phyloP scores from a whole-genome alignment of 2,797 vertebrate genomes.

The Sebastes steindachneri region DNA sequence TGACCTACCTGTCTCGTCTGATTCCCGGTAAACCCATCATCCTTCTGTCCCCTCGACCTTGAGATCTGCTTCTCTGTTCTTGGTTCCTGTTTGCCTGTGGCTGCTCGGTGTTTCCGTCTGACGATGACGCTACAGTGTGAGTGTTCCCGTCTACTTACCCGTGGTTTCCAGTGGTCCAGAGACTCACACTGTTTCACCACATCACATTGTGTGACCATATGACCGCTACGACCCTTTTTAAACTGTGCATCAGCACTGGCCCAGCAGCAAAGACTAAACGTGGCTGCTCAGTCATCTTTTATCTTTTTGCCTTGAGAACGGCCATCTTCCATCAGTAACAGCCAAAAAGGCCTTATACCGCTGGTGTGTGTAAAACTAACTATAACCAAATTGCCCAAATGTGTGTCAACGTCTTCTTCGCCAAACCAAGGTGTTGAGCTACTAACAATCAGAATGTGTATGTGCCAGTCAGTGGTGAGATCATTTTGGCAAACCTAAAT shows the following conservation, averaged over 20 bases:
- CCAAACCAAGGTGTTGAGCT: slow-evolving; percentile 1
- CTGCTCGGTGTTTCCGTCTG: neutral
- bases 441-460: slow-evolving; percentile 13
- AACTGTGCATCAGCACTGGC: too few relatives aligned
- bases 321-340: neutral
- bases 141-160: too few relatives aligned
- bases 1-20: too few relatives aligned
- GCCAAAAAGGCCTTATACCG: neutral
- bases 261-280: too few relatives aligned
- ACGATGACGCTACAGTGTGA: too few relatives aligned
- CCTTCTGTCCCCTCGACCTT: too few relatives aligned
- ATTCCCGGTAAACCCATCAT: too few relatives aligned
- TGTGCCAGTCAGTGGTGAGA: slow-evolving; percentile 39
- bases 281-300: slow-evolving; percentile 1
- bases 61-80: too few relatives aligned
- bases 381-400: neutral
- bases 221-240: too few relatives aligned
- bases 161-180: too few relatives aligned
- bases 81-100: neutral
- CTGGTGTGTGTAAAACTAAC: neutral
- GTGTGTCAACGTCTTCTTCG: neutral
- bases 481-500: slow-evolving; percentile 57
- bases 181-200: too few relatives aligned
- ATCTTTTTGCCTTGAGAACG: slow-evolving; percentile 1
- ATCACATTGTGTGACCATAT: too few relatives aligned